These are phyloP conservation scores for Trinorchestia longiramus DNA, from an alignment of 1,140 invertebrate species.

Conservation along the genomic window DNA sequence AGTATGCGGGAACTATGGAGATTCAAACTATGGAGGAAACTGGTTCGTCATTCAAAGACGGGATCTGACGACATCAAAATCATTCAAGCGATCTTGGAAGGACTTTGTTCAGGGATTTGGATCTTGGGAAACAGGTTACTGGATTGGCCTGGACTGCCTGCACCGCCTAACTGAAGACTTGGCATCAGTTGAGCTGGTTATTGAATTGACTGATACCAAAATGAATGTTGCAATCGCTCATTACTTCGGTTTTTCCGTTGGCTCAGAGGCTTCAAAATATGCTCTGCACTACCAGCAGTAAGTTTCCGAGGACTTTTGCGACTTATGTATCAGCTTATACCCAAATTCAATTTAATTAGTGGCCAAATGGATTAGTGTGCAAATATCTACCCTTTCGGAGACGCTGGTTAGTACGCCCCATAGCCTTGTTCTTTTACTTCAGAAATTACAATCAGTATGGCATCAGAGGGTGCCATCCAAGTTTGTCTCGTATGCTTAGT, in stretches of 20 bases:
- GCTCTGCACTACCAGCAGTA: not conserved
- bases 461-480: too few relatives aligned
- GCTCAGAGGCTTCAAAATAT: not conserved
- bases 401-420: too few relatives aligned
- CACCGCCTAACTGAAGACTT: not conserved
- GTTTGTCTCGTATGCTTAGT: too few relatives aligned
- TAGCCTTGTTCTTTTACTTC: too few relatives aligned
- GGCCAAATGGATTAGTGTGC: too few relatives aligned
- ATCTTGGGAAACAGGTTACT: conserved; percentile 9
- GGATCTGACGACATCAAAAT: not conserved
- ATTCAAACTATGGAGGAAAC: not conserved
- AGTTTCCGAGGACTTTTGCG: too few relatives aligned
- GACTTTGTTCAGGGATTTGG: conserved; percentile 17
- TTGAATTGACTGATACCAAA: not conserved
- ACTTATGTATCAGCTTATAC: too few relatives aligned
- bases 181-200: not conserved
- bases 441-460: too few relatives aligned
- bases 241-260: not conserved
- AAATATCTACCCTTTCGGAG: too few relatives aligned
- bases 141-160: not conserved
- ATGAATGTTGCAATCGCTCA: not conserved
- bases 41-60: conserved; percentile 14
- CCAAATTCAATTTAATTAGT: too few relatives aligned
- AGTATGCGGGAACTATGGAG: not conserved
- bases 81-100: not conserved